Evolutionary conservation across 2,888 invertebrate species (phyloP).

Genomic region (Alloscopus bannaensis): DNA sequence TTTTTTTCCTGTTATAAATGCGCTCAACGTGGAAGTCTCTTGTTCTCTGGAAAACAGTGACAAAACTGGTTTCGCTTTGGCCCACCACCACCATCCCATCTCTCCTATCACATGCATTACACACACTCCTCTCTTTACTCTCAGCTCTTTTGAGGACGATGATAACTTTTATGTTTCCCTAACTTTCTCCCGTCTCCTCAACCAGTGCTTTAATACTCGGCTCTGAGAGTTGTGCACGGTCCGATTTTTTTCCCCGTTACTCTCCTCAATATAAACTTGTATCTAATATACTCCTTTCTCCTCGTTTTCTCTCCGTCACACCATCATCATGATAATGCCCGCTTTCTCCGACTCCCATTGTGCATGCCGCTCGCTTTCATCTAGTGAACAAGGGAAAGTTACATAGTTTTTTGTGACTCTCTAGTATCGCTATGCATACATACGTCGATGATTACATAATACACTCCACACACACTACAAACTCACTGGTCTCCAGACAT

Average conservation of each 20-base stretch:
- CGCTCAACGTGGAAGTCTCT: background rate
- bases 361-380: background rate
- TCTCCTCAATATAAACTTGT: background rate
- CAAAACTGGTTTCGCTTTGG: conserved; percentile 19
- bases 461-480: too few relatives aligned
- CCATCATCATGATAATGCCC: background rate
- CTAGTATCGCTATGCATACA: too few relatives aligned
- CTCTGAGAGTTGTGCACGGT: too few relatives aligned
- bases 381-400: too few relatives aligned
- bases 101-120: conserved; percentile 6
- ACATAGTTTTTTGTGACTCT: too few relatives aligned
- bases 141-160: conserved; percentile 20
- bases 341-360: too few relatives aligned
- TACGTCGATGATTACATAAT: too few relatives aligned
- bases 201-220: too few relatives aligned
- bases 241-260: too few relatives aligned
- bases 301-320: background rate
- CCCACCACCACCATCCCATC: conserved; percentile 10
- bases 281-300: background rate
- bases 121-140: conserved; percentile 14
- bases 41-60: conserved; percentile 13
- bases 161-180: background rate
- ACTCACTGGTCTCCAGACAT: too few relatives aligned
- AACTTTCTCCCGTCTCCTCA: background rate
- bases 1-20: conserved; percentile 3